phyloP scores from a whole-genome alignment of 2,797 vertebrate species.

The Rhabdomys pumilio region DNA sequence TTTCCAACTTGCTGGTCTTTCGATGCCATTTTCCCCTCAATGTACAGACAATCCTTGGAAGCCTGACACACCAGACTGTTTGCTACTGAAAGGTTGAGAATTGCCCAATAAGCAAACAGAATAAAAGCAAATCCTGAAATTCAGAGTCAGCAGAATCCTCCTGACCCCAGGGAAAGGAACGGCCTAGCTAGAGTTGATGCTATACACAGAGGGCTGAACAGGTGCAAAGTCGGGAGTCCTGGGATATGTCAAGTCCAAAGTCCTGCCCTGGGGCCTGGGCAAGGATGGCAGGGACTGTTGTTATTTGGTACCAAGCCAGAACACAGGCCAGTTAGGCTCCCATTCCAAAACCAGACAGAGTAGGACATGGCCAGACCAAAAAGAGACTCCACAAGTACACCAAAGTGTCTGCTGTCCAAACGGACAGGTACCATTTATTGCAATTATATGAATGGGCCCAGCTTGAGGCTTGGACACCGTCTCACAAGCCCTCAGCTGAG shows the following conservation, averaged over 20 bases:
- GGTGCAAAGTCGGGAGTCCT: neutral
- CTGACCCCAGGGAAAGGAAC: neutral
- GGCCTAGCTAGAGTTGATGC: neutral
- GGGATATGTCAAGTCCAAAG: neutral
- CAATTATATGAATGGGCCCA: constrained; percentile 9
- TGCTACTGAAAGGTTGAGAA: neutral
- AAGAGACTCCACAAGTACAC: constrained; percentile 54
- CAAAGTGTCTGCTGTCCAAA: constrained; percentile 23
- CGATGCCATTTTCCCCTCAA: neutral
- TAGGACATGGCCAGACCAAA: neutral
- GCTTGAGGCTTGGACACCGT: neutral
- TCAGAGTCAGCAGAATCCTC: neutral
- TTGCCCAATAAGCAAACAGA: neutral
- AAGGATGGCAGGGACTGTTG: neutral
- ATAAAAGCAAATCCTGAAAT: neutral
- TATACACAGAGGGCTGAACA: neutral
- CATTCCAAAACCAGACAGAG: neutral
- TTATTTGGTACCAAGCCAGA: no score
- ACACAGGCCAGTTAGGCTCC: neutral
- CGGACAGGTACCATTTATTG: constrained; percentile 72
- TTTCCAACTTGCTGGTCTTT: neutral
- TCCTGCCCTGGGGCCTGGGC: neutral
- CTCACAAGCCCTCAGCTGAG: constrained; percentile 25
- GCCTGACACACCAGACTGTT: neutral
- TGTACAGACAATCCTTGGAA: neutral